These are phyloP conservation scores for Loxodonta africana DNA, from an alignment of 2,113 vertebrate genomes.

Conservation along the genomic window DNA sequence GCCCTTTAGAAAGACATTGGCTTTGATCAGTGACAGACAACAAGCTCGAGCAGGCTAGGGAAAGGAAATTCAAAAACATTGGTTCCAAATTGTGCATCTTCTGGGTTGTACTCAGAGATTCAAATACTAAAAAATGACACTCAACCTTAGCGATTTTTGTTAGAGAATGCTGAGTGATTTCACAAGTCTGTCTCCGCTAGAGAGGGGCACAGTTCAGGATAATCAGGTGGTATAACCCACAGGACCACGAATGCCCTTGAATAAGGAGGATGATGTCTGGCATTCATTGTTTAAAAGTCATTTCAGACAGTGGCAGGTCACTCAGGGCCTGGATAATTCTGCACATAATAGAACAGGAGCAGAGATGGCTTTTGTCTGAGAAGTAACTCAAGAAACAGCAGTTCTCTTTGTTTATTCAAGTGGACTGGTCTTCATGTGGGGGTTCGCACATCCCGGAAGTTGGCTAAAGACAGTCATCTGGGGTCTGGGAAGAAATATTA, in stretches of 20 bases:
- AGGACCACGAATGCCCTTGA: accelerated
- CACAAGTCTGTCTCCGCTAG: conserved; percentile 15
- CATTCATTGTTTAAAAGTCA: background rate
- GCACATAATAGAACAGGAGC: accelerated
- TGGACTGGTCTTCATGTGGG: conserved; percentile 52
- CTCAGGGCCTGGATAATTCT: accelerated
- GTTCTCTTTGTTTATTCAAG: conserved; percentile 69
- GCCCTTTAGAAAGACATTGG: conserved; percentile 47
- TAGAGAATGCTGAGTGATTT: background rate
- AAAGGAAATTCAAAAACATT: conserved; percentile 52
- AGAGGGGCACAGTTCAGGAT: background rate
- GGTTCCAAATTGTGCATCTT: conserved; percentile 61
- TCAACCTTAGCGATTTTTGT: conserved; percentile 2
- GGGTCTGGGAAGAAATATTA: conserved; percentile 12
- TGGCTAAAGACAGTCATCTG: conserved; percentile 2
- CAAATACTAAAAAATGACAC: conserved; percentile 55
- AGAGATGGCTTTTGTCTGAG: conserved; percentile 69
- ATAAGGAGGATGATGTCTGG: background rate
- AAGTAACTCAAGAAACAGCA: conserved; percentile 67
- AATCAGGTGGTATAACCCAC: background rate
- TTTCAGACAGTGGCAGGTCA: background rate
- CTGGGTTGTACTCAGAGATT: conserved; percentile 52
- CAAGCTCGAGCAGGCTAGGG: background rate
- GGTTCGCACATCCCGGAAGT: background rate
- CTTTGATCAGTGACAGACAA: conserved; percentile 81